These are phyloP conservation scores for Nesometra sesokonis DNA, from an alignment of 35 echinoderm and acorn worm genomes.

Conservation along the genomic window DNA sequence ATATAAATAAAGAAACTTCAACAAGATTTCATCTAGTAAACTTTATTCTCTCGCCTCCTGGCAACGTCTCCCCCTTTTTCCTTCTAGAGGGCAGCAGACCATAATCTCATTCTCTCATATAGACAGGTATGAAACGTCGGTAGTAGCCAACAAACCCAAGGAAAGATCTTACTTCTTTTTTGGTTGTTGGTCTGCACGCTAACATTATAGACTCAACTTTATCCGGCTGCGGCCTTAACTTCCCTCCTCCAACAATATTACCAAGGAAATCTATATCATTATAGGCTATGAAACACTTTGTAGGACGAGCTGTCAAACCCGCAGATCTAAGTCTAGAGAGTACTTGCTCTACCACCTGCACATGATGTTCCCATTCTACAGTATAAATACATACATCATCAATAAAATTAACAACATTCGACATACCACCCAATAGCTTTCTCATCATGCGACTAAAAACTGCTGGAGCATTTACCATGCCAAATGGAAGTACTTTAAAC, in stretches of 20 bases:
- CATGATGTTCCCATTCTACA: slow-evolving; percentile 25
- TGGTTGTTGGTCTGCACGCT: slow-evolving; percentile 1
- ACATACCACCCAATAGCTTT: slow-evolving; percentile 13
- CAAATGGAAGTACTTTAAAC: slow-evolving; percentile 5
- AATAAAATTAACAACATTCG: slow-evolving; percentile 29
- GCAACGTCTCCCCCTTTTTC: no score
- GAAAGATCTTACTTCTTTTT: slow-evolving; percentile 42
- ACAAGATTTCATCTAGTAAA: no score
- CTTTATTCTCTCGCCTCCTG: no score
- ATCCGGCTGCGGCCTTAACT: neutral
- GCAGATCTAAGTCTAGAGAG: slow-evolving; percentile 23
- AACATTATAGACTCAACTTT: slow-evolving; percentile 5
- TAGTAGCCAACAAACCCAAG: slow-evolving; percentile 17
- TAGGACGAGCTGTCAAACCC: slow-evolving; percentile 30
- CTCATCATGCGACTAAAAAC: slow-evolving; percentile 23
- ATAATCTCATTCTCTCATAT: no score
- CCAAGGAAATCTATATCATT: slow-evolving; percentile 20
- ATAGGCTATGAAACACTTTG: slow-evolving; percentile 38
- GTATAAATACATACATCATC: slow-evolving; percentile 33
- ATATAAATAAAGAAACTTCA: no score
- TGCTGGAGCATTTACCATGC: slow-evolving; percentile 28
- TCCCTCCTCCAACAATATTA: slow-evolving; percentile 11
- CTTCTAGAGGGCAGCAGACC: no score
- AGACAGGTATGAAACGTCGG: neutral
- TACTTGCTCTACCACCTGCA: slow-evolving; percentile 1